phyloP scores from a whole-genome alignment of 2,797 vertebrate genomes.

The Pterois miles region DNA sequence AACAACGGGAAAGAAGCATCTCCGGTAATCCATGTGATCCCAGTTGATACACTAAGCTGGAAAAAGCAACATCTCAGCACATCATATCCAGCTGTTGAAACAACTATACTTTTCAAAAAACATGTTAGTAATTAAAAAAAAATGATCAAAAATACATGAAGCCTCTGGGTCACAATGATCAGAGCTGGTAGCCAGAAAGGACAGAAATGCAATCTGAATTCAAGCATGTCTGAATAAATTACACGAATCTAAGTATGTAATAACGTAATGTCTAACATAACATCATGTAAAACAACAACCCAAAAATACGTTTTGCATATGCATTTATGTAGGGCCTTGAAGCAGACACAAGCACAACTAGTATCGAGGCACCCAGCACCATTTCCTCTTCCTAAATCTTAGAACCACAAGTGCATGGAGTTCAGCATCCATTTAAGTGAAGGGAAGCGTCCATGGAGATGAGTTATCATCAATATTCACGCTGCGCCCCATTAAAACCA shows the following conservation, averaged over 20 bases:
- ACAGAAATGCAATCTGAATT: neutral
- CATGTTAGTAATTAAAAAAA: neutral
- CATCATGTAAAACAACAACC: neutral
- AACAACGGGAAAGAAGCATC: conserved; percentile 10
- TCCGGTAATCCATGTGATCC: conserved; percentile 8
- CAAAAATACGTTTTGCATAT: neutral
- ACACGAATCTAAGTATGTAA: neutral
- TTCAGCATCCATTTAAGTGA: conserved; percentile 10
- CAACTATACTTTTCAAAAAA: conserved; percentile 12
- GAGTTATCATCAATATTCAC: conserved; percentile 14
- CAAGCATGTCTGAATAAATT: neutral
- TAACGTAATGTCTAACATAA: neutral
- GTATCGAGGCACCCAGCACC: neutral
- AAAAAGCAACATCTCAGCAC: neutral
- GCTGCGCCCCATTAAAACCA: conserved; percentile 23
- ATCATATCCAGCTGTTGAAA: neutral
- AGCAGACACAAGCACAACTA: neutral
- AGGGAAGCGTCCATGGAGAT: neutral
- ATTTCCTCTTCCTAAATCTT: conserved; percentile 1
- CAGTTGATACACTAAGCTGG: neutral
- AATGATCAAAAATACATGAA: neutral
- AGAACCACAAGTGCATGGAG: neutral
- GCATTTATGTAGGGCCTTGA: neutral
- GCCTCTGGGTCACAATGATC: neutral
- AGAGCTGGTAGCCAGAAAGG: neutral